Percentiles rank a stretch among this genome's conserved stretches.
These are phyloP conservation scores for Eristalis intricaria DNA, from an alignment of 2,888 invertebrate genomes.

Conservation along the genomic window DNA sequence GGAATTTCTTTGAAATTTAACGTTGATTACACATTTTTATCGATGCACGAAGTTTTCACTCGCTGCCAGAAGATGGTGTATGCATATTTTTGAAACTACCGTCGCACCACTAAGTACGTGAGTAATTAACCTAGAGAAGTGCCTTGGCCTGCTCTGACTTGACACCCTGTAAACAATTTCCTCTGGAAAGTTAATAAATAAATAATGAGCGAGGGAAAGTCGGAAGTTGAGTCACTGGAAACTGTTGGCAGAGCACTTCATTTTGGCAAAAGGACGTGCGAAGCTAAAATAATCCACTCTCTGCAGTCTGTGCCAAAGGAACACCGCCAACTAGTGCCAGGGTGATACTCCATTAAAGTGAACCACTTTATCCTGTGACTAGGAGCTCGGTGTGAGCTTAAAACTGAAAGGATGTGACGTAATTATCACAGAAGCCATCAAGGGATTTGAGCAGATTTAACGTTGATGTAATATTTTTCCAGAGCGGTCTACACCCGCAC, in stretches of 20 bases:
- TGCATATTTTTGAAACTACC: neutral
- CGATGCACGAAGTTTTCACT: neutral
- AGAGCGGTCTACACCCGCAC: neutral
- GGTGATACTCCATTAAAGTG: neutral
- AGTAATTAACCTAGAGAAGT: constrained; percentile 6
- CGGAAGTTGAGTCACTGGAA: neutral
- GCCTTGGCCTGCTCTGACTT: neutral
- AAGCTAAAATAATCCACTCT: too few relatives aligned
- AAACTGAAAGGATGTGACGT: constrained; percentile 25
- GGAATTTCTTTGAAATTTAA: neutral
- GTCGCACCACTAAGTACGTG: neutral
- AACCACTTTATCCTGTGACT: neutral
- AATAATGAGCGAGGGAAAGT: neutral
- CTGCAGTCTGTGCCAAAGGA: neutral
- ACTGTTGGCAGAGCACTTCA: neutral
- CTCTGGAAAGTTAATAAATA: constrained; percentile 7
- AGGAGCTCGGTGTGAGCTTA: neutral
- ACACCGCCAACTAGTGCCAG: neutral
- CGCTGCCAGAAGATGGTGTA: neutral
- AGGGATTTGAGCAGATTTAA: constrained; percentile 28
- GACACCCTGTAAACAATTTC: neutral
- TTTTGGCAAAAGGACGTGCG: neutral
- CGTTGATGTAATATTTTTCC: neutral
- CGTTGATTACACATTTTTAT: neutral
- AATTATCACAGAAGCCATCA: constrained; percentile 34